Base-by-base conservation (phyloP, 2,797 vertebrate genomes). In the Lycodopsis pacificus region DNA sequence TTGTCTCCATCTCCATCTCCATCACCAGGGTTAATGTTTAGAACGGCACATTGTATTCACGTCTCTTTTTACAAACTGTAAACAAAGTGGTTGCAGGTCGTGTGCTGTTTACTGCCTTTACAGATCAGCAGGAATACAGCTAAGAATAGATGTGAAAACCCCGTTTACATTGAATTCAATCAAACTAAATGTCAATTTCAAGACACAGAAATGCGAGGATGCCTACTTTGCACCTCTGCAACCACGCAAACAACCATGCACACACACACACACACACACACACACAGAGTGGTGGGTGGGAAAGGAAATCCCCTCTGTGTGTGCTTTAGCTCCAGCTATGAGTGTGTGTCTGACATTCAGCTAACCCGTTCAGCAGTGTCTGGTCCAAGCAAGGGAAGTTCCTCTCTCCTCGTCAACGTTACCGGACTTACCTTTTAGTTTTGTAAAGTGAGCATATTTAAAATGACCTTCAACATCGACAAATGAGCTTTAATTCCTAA, bases 281-380 rank as follows among this genome's bases (percentile, higher is more conserved):
- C 27, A 57, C 49, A 57, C 59, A 58, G 17, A 77, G 51, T 20
- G 53, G 84, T 88, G 83, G 85, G 87, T 86, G 79, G 63, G 76
- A 83, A 62, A 89, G 89, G 90, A 93, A 94, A 90, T 90, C 87
- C 93, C 93, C 92, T 85, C 30, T 63, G 78, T 70, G 44, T 82
- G 40, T 73, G 64, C 49, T 65, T 65, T 15, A 62, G n/a, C 58
- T 89, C 34, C 22, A 56, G 84, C 48, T 82, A 87, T 86, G 82
- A 86, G 76, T 88, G 38, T 76, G 63, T 64, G 79, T 91, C 88
- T 93, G 80, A 78, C 83, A 80, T 82, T 76, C 78, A 86, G 74
- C 69, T 76, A 78, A 83, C 44, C 15, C 53, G 5, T 53, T 77
- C 20, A 70, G 49, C 73, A 77, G 81, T 32, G 20, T 80, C 79